These are phyloP conservation scores for Frankliniella intonsa DNA, from an alignment of 2,888 invertebrate species.

Conservation along the genomic window DNA sequence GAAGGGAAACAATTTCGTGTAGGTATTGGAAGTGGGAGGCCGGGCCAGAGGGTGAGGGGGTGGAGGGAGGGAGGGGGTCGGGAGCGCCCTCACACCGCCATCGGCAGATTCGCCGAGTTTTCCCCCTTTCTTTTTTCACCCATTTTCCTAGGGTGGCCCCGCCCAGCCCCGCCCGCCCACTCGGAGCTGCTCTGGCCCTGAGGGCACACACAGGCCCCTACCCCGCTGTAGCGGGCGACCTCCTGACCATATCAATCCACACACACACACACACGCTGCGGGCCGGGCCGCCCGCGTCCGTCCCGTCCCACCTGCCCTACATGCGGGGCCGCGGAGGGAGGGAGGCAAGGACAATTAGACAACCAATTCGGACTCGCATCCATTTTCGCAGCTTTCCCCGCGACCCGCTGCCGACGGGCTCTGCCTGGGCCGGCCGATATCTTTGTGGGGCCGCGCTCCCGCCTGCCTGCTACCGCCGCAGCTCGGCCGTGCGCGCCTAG, in stretches of 20 bases:
- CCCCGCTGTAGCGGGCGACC: background rate
- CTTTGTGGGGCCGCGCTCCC: no score
- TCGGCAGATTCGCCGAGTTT: conserved; percentile 14
- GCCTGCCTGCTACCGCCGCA: background rate
- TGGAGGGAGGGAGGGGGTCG: background rate
- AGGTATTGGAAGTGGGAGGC: conserved; percentile 1
- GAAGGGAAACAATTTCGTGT: conserved; percentile 21
- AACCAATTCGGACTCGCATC: no score
- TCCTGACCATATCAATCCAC: background rate
- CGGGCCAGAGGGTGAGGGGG: background rate
- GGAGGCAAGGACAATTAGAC: no score
- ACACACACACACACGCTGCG: background rate
- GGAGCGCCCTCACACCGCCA: background rate
- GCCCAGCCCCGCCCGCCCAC: background rate
- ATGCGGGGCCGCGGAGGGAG: background rate
- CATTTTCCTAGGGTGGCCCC: background rate
- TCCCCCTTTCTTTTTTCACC: background rate
- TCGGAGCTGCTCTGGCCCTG: background rate
- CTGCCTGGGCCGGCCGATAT: background rate
- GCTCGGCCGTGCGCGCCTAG: background rate
- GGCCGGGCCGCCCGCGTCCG: background rate
- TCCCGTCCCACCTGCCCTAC: background rate
- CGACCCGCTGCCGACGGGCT: background rate
- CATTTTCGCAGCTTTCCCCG: background rate
- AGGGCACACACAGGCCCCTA: background rate